A percentile compares a stretch with the other conserved stretches of the same genome.
Conservation (phyloP, 1,140 invertebrate species). For the Brachionus sp. region DNA sequence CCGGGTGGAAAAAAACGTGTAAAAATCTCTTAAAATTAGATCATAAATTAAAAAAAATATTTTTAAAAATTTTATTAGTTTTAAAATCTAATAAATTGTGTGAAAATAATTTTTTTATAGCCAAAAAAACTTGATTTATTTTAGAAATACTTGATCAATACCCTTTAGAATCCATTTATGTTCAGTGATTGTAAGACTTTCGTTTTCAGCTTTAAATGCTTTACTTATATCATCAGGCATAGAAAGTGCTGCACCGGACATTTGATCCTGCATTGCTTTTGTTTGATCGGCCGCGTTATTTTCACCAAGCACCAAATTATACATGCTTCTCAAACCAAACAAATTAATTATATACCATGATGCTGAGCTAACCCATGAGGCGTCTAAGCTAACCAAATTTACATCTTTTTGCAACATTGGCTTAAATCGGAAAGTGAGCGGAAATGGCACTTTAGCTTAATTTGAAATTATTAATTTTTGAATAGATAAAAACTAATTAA, state of each 20-base stretch:
- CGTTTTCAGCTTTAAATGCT: slow-evolving; percentile 98
- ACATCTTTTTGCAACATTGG: slow-evolving; percentile 98
- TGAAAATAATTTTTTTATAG: no score
- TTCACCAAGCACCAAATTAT: slow-evolving; percentile 92
- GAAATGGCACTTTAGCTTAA: slow-evolving; percentile 93
- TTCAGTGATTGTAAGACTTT: slow-evolving; percentile 90
- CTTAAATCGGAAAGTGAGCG: slow-evolving; percentile 92
- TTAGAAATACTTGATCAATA: slow-evolving; percentile 62
- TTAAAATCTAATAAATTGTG: no score
- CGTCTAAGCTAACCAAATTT: slow-evolving; percentile 87
- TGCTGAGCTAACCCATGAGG: slow-evolving; percentile 96
- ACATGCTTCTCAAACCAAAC: slow-evolving; percentile 95
- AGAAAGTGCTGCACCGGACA: slow-evolving; percentile 90
- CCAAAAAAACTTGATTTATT: no score
- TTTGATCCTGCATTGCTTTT: slow-evolving; percentile 93
- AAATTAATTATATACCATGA: slow-evolving; percentile 99
- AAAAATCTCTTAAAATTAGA: no score
- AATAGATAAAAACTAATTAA: neutral
- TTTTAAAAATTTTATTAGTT: no score
- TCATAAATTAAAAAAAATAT: no score
- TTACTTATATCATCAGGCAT: slow-evolving; percentile 96
- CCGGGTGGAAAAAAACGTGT: no score
- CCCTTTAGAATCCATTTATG: slow-evolving; percentile 82
- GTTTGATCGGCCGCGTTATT: slow-evolving; percentile 98
- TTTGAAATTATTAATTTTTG: slow-evolving; percentile 43